Evolutionary conservation across 2,797 vertebrate species (phyloP).

Genomic region (Fringilla coelebs): DNA sequence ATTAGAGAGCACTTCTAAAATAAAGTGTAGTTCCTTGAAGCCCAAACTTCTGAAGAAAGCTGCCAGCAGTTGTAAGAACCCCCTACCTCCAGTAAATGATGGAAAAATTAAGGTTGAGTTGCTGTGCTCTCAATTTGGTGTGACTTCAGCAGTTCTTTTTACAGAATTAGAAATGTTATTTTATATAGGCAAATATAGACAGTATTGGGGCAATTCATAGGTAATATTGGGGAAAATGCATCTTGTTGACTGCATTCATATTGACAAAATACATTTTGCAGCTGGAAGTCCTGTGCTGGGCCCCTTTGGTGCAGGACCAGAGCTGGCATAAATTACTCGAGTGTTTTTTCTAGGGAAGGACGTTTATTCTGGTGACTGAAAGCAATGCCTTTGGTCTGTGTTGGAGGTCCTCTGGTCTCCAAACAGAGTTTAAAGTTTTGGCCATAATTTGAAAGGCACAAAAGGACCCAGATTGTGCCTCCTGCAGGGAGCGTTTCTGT

Average conservation of each 20-base stretch:
- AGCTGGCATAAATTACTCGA: neutral
- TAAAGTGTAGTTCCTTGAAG: neutral
- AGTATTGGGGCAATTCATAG: neutral
- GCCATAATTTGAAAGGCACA: neutral
- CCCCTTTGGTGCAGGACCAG: neutral
- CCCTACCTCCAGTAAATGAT: neutral
- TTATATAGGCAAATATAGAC: neutral
- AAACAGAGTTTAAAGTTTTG: neutral
- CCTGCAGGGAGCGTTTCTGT: neutral
- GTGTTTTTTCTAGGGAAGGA: neutral
- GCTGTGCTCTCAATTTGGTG: neutral
- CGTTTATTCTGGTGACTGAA: neutral
- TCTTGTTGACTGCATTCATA: neutral
- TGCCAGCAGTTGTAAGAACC: neutral
- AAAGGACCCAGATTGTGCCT: neutral
- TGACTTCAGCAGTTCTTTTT: neutral
- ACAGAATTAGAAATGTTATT: neutral
- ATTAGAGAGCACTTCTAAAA: too few species aligned
- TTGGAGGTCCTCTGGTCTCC: neutral
- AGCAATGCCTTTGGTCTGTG: neutral
- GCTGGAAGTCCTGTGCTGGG: neutral
- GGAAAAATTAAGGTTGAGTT: neutral
- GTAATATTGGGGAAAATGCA: neutral
- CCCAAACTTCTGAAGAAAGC: neutral
- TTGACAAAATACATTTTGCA: neutral